Evolutionary conservation across 2,888 invertebrate genomes (phyloP).

Genomic region (Melipona beecheii): DNA sequence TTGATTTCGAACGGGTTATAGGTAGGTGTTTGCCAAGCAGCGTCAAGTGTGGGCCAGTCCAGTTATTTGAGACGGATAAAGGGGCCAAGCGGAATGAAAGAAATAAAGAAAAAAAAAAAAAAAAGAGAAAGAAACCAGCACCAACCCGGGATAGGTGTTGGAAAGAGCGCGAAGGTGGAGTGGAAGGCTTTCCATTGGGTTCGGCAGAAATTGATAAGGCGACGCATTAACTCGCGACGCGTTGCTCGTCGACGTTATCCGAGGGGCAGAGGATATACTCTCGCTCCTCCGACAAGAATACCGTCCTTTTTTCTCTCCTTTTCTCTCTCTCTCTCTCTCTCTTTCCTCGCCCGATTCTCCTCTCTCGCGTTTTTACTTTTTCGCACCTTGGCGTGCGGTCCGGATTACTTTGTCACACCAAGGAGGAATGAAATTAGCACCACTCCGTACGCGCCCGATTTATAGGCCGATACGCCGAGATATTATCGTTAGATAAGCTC

Average conservation of each 20-base stretch:
- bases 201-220: slow-evolving; percentile 74
- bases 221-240: slow-evolving; percentile 64
- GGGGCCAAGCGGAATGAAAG: slow-evolving; percentile 35
- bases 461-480: slow-evolving; percentile 46
- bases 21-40: slow-evolving; percentile 67
- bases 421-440: slow-evolving; percentile 59
- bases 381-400: slow-evolving; percentile 52
- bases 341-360: slow-evolving; percentile 9
- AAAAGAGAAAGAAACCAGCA: not conserved
- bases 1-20: slow-evolving; percentile 30
- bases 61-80: slow-evolving; percentile 74
- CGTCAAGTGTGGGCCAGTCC: slow-evolving; percentile 76
- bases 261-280: slow-evolving; percentile 42
- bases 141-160: slow-evolving; percentile 24
- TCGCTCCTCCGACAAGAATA: slow-evolving; percentile 37
- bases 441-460: slow-evolving; percentile 35
- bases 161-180: slow-evolving; percentile 43
- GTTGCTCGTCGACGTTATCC: slow-evolving; percentile 70
- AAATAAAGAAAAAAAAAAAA: not conserved
- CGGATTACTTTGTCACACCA: slow-evolving; percentile 68
- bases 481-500: slow-evolving; percentile 54
- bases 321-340: slow-evolving; percentile 6
- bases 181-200: slow-evolving; percentile 46
- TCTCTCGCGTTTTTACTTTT: slow-evolving; percentile 35
- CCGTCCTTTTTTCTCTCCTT: slow-evolving; percentile 16